phyloP scores from a whole-genome alignment of 2,113 vertebrate species.

The Pygoscelis adeliae region DNA sequence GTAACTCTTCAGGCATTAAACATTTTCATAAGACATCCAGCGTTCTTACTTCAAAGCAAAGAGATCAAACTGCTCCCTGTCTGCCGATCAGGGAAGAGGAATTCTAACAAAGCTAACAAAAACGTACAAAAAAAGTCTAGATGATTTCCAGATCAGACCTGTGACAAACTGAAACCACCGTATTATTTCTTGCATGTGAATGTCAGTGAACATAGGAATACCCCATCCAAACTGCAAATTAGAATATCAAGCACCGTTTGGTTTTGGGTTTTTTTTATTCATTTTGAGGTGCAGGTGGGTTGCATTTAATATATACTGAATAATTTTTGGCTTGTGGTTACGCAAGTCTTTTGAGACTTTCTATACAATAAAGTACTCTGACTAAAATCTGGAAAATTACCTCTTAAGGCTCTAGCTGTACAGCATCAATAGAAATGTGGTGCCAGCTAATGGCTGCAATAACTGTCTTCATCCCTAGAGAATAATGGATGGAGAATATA shows the following conservation, averaged over 20 bases:
- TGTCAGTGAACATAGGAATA: not conserved
- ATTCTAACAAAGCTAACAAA: not conserved
- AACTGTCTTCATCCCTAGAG: slow-evolving; percentile 62
- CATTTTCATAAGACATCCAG: not conserved
- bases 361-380: not conserved
- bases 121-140: not conserved
- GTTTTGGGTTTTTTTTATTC: not conserved
- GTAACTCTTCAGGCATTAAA: not conserved
- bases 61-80: not conserved
- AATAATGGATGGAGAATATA: slow-evolving; percentile 48
- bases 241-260: not conserved
- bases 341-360: slow-evolving; percentile 26
- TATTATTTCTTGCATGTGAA: not conserved
- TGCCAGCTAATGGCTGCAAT: slow-evolving; percentile 72
- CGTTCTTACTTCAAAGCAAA: not conserved
- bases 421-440: slow-evolving; percentile 62
- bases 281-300: not conserved
- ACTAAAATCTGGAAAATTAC: slow-evolving; percentile 63
- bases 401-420: slow-evolving; percentile 53
- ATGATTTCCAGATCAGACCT: not conserved
- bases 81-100: not conserved
- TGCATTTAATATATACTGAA: not conserved
- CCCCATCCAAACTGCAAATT: not conserved
- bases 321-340: not conserved
- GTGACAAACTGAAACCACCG: not conserved